These are phyloP conservation scores for Cheilosia vulpina DNA, from an alignment of 2,888 invertebrate species.

Conservation along the genomic window DNA sequence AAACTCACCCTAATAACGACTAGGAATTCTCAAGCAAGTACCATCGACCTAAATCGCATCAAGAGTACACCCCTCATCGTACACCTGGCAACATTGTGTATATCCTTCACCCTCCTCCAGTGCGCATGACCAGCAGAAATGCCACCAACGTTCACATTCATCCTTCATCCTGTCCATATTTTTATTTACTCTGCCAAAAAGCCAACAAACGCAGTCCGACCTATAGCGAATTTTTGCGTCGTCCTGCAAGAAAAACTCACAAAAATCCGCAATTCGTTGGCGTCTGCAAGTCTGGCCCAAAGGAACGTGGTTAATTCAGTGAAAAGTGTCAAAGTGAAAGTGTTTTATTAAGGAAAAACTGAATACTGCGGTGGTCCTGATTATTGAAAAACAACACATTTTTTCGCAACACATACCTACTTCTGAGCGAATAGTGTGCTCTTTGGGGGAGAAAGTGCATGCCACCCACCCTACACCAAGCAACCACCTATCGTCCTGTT, in stretches of 20 bases:
- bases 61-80: neutral
- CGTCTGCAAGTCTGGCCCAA: conserved; percentile 16
- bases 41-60: neutral
- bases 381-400: conserved; percentile 24
- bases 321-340: conserved; percentile 46
- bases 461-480: conserved; percentile 63
- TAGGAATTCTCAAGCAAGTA: neutral
- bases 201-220: conserved; percentile 63
- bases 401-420: conserved; percentile 21
- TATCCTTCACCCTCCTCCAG: conserved; percentile 42
- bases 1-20: neutral
- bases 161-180: conserved; percentile 69
- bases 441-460: conserved; percentile 62
- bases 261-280: conserved; percentile 17
- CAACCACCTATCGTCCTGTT: conserved; percentile 18
- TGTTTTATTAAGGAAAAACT: neutral
- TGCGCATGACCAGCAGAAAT: conserved; percentile 61
- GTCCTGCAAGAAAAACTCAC: conserved; percentile 1
- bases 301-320: conserved; percentile 6
- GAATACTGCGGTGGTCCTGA: neutral
- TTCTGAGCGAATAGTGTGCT: conserved; percentile 16
- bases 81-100: conserved; percentile 54
- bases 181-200: conserved; percentile 73
- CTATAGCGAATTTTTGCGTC: conserved; percentile 12
- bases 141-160: conserved; percentile 60